phyloP scores from a whole-genome alignment of 1,140 invertebrate species.

The Papilio glaucus region DNA sequence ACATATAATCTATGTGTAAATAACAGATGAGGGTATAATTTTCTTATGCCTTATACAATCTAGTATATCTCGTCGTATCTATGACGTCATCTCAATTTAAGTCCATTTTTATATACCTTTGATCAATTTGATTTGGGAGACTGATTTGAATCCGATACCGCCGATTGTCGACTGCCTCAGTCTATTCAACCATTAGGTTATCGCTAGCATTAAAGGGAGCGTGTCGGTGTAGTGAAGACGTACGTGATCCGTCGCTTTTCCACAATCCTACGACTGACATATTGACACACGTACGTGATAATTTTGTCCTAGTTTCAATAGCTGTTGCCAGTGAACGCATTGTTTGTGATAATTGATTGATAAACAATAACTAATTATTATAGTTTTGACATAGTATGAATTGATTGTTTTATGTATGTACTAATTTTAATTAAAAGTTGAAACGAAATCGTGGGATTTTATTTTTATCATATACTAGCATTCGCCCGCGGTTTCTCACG shows the following conservation, averaged over 20 bases:
- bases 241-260: conserved; percentile 10
- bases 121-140: no score
- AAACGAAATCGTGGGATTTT: conserved; percentile 1
- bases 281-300: conserved; percentile 23
- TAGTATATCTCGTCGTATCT: no score
- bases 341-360: neutral
- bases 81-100: no score
- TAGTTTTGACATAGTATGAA: neutral
- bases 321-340: neutral
- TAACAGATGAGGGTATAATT: no score
- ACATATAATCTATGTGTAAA: no score
- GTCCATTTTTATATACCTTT: no score
- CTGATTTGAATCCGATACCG: no score
- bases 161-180: neutral
- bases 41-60: no score
- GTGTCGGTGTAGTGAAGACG: neutral
- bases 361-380: conserved; percentile 13
- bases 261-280: conserved; percentile 18
- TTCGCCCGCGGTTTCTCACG: no score
- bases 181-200: neutral
- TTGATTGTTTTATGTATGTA: neutral
- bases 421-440: no score
- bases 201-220: neutral
- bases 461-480: neutral
- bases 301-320: conserved; percentile 17